Base-by-base conservation (phyloP, 2,888 invertebrate species). In the Endomychus coccineus region DNA sequence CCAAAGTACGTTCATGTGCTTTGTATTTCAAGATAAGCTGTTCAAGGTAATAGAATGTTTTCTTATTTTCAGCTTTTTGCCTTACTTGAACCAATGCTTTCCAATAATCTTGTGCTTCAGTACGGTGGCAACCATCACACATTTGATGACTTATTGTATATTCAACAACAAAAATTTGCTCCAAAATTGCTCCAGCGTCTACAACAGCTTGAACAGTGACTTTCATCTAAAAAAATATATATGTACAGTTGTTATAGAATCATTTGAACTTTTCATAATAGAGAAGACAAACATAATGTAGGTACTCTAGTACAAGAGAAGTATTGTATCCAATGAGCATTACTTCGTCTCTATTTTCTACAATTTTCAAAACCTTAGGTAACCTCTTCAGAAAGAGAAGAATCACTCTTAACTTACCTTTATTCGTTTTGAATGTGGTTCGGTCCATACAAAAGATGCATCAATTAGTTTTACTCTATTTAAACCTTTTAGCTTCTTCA, bases 91-190 rank as follows among this genome's bases (percentile, higher is more conserved):
- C 86, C 63, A 89, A 54, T 23, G 96, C 91, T 54, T 87, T 83
- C 98, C 98, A 98, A 61, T 80, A 98, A 67, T 98, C 87, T 63
- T 99, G 94, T 0, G 97, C 97, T 66, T 99, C 97, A 0, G 84
- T 79, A 10, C 95, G 78, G 64, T 97, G 96, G 63, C 98, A 99
- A 40, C 94, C 91, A 58, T 89, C 87, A 64, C 98, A 99, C 89
- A 97, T 94, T 64, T 95, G 94, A 69, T 86, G 82, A 54, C 81
- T 82, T 1, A 96, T 76, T 1, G 80, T 79, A 61, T 84, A 99
- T 61, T 98, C 97, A 2, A 98, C 92, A 23, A 95, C 74, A 61
- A 97, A 96, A 3, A 89, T 82, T 69, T 99, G 97, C 61, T 98
- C 89, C 9, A 97, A 70, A 5, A 92, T 77, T 2, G 94, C 83